phyloP scores from a whole-genome alignment of 2,113 vertebrate species.

The Patagioenas fasciata region DNA sequence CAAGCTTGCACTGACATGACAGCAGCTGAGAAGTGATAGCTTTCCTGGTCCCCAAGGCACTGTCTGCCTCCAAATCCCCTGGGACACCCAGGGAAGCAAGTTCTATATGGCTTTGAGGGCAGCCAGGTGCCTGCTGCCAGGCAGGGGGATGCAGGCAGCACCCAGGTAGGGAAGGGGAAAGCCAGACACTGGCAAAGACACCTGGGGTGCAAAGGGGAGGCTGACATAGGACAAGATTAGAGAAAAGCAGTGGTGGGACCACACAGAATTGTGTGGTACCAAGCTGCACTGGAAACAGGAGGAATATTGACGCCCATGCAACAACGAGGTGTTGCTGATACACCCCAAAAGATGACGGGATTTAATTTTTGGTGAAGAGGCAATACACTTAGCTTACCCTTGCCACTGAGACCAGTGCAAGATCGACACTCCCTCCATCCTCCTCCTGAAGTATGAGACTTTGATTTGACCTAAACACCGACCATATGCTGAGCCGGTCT shows the following conservation, averaged over 20 bases:
- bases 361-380: neutral
- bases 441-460: neutral
- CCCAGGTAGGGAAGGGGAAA: neutral
- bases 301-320: neutral
- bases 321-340: neutral
- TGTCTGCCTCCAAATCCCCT: rapidly evolving
- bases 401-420: neutral
- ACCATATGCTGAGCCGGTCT: neutral
- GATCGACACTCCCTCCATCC: neutral
- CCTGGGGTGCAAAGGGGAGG: neutral
- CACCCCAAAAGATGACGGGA: neutral
- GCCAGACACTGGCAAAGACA: neutral
- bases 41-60: neutral
- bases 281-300: neutral
- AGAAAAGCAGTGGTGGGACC: neutral
- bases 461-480: neutral
- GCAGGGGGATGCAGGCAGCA: neutral
- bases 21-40: neutral
- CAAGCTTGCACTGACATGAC: neutral
- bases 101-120: neutral
- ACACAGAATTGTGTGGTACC: rapidly evolving
- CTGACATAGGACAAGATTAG: neutral
- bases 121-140: neutral
- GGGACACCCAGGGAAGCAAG: neutral
- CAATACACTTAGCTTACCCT: neutral